These are phyloP conservation scores for Ditylenchus dipsaci DNA, from an alignment of 1,140 invertebrate genomes.

Conservation along the genomic window DNA sequence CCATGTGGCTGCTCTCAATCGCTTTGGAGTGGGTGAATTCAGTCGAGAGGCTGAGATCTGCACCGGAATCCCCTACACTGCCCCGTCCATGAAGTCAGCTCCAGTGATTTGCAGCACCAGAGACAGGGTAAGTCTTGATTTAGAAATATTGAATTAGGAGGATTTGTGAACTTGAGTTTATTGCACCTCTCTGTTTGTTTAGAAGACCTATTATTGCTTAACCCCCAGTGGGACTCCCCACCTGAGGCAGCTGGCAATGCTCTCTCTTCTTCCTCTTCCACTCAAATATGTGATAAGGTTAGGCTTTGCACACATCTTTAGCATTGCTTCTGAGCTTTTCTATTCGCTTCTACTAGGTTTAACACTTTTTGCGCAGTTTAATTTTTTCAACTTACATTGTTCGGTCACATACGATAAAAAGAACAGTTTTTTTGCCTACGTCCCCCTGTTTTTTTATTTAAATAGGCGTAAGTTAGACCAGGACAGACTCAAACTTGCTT, in stretches of 20 bases:
- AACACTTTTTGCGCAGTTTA: too few relatives aligned
- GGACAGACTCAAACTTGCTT: too few relatives aligned
- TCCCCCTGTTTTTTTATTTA: too few relatives aligned
- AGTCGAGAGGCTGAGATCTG: conserved; percentile 29
- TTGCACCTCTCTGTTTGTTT: background rate
- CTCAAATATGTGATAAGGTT: conserved; percentile 1
- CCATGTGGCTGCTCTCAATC: conserved; percentile 51
- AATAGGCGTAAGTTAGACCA: too few relatives aligned
- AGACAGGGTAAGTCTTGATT: background rate
- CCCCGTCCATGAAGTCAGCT: conserved; percentile 39
- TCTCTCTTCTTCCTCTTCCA: background rate
- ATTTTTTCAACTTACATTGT: too few relatives aligned
- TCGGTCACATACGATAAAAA: too few relatives aligned
- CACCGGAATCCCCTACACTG: conserved; percentile 47
- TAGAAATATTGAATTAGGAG: background rate
- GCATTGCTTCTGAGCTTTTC: too few relatives aligned
- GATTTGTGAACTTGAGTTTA: background rate
- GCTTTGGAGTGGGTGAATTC: conserved; percentile 50
- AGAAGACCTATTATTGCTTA: background rate
- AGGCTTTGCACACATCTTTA: background rate
- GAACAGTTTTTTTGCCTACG: too few relatives aligned
- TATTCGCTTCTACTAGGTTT: too few relatives aligned
- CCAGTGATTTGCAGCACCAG: conserved; percentile 18
- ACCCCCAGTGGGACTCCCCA: background rate
- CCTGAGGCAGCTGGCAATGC: background rate